Percentiles rank a stretch among this genome's conserved stretches.
These are phyloP conservation scores for Nycticebus coucang DNA, from an alignment of 2,113 vertebrate genomes.

Conservation along the genomic window DNA sequence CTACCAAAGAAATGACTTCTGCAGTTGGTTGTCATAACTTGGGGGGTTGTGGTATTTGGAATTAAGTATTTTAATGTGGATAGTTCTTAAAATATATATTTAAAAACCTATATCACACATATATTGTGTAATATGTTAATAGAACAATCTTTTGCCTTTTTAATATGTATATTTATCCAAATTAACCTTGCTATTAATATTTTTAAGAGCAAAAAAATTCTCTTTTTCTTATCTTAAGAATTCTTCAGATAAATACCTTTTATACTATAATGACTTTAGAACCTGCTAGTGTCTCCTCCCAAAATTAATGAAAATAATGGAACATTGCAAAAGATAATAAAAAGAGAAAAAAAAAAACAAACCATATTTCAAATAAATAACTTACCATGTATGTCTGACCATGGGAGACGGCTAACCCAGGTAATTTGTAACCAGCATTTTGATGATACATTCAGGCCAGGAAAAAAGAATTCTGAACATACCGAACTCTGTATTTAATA, in stretches of 20 bases:
- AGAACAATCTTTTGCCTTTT: background rate
- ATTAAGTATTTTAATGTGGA: background rate
- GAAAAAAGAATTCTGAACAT: background rate
- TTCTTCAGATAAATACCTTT: background rate
- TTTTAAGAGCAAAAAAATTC: background rate
- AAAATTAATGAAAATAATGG: background rate
- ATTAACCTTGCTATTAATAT: background rate
- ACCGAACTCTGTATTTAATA: background rate
- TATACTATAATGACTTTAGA: background rate
- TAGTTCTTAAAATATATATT: background rate
- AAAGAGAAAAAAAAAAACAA: background rate
- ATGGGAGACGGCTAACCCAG: background rate
- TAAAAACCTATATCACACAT: background rate
- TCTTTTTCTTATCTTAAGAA: background rate
- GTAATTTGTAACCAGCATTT: conserved; percentile 6
- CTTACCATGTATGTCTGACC: background rate
- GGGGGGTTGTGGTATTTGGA: background rate
- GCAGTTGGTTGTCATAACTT: background rate
- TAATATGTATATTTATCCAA: background rate
- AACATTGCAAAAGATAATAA: background rate
- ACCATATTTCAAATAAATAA: conserved; percentile 3
- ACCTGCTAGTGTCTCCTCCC: background rate
- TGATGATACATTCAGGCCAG: background rate
- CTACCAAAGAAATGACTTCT: background rate
- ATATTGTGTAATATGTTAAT: background rate